A percentile compares a stretch with the other conserved stretches of the same genome.
Evolutionary conservation across 1,140 invertebrate genomes (phyloP).

Genomic region (Pogonognathellus flavescens): DNA sequence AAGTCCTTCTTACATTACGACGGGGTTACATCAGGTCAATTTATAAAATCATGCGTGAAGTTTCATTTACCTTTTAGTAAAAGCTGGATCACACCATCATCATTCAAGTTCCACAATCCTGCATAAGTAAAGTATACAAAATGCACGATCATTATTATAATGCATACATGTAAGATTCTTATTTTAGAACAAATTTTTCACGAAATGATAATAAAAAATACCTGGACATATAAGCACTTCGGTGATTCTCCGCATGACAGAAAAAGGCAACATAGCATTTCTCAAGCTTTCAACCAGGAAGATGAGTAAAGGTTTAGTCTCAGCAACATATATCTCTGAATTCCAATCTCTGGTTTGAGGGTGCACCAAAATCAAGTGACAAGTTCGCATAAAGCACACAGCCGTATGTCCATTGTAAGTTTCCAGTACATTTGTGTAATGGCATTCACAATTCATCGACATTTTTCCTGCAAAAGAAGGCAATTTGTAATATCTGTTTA

Average conservation of each 20-base stretch:
- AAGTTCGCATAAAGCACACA: not conserved
- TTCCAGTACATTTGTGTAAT: too few species aligned
- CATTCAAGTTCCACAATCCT: constrained; percentile 2
- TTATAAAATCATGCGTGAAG: too few species aligned
- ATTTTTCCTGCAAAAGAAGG: not conserved
- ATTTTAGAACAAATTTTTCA: not conserved
- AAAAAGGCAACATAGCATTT: not conserved
- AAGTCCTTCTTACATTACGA: too few species aligned
- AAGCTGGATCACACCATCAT: not conserved
- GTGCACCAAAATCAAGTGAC: not conserved
- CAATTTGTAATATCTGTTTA: too few species aligned
- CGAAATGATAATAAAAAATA: not conserved
- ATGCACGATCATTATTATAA: not conserved
- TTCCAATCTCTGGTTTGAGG: not conserved
- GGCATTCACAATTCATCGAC: not conserved
- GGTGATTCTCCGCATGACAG: not conserved
- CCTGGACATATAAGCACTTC: not conserved
- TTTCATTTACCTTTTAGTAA: not conserved
- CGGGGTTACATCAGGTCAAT: too few species aligned
- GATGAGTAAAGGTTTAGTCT: not conserved
- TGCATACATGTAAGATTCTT: not conserved
- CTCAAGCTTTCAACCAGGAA: not conserved
- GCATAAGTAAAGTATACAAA: not conserved
- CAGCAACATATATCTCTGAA: not conserved
- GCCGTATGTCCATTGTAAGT: constrained; percentile 6